Evolutionary conservation across 2,113 vertebrate genomes (phyloP).

Genomic region (Spea multiplicata): DNA sequence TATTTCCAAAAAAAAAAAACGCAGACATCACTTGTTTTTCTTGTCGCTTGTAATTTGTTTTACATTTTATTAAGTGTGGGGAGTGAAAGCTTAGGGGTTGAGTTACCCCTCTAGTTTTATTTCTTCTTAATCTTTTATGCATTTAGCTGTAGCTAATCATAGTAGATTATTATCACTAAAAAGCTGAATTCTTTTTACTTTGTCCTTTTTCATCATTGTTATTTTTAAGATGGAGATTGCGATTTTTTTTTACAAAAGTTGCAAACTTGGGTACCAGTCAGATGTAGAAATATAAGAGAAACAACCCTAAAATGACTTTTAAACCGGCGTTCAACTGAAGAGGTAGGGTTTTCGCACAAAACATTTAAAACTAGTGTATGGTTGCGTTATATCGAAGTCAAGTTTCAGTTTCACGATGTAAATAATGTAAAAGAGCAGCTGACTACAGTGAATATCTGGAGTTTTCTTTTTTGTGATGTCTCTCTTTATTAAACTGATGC

Average conservation of each 20-base stretch:
- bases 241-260: conserved; percentile 72
- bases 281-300: conserved; percentile 52
- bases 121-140: conserved; percentile 64
- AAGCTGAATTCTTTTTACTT: conserved; percentile 60
- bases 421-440: conserved; percentile 67
- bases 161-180: conserved; percentile 67
- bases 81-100: not conserved
- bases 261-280: conserved; percentile 68
- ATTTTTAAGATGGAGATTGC: conserved; percentile 74
- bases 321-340: not conserved
- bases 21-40: conserved; percentile 76
- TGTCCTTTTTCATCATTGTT: conserved; percentile 62
- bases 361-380: conserved; percentile 51
- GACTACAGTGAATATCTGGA: conserved; percentile 54
- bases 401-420: conserved; percentile 57
- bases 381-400: conserved; percentile 56
- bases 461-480: conserved; percentile 75
- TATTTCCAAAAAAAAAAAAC: conserved; percentile 65
- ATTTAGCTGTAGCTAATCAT: conserved; percentile 72
- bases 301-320: not conserved
- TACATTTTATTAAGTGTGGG: conserved; percentile 59
- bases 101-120: not conserved
- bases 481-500: conserved; percentile 85
- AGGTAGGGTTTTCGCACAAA: conserved; percentile 65
- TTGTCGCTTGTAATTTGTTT: conserved; percentile 65